Evolutionary conservation across 2,113 vertebrate genomes (phyloP), one percentile per base, ranked within the genome.

Genomic region (Ammodytes marinus): DNA sequence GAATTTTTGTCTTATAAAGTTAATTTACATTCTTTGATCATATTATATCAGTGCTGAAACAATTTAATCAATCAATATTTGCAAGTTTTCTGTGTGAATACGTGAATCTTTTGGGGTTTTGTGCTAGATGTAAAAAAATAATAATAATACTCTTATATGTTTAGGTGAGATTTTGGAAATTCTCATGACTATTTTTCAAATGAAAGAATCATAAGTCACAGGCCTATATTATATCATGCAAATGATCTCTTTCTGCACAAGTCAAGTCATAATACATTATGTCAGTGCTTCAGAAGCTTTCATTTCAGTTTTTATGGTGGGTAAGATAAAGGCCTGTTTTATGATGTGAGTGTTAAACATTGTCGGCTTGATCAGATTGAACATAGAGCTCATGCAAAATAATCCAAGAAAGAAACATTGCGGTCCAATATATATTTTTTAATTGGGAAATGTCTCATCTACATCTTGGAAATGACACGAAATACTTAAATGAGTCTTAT

Each of bases 341-440:
- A 63, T 61, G 9, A 10, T 9, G 5, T 7, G 17, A 55, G n/a
- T 5, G 15, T 39, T 64, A 49, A 50, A 54, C 14, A 42, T 65
- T 39, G 6, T 14, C 52, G 15, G 39, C 19, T 7, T 3, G 43
- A 69, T 50, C 39, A 59, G 55, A 81, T 69, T 52, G 35, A 69
- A 63, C 64, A 65, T 40, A 39, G 8, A 71, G 49, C 17, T 82
- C 45, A 37, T 55, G 15, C 3, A 4, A 40, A 55, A 5, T 58
- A 69, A 69, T 72, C 14, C 17, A 37, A 37, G n/a, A 12, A 8
- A n/a, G 61, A 85, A 64, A 60, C 54, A 47, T 14, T n/a, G 19
- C 27, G 5, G 17, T 15, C 45, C 35, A 45, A 12, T 63, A 53
- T 59, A 0, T 55, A 59, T 59, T 64, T 68, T 58, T 58, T 69